A percentile compares a stretch with the other conserved stretches of the same genome.
Evolutionary conservation across 2,113 vertebrate species (phyloP).

Genomic region (Megaceryle torquata): DNA sequence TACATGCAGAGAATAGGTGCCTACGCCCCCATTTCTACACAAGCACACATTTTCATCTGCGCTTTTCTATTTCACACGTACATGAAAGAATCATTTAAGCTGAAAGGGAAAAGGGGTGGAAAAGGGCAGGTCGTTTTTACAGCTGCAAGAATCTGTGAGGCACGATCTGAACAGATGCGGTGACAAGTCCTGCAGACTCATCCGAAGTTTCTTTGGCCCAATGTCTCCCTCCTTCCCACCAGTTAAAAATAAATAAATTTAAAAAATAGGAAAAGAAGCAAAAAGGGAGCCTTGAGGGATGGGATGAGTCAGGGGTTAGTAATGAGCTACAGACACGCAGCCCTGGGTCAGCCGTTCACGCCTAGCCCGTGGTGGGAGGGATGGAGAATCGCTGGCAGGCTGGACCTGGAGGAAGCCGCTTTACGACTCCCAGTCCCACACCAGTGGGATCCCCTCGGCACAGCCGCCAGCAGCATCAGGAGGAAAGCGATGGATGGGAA

Average conservation of each 20-base stretch:
- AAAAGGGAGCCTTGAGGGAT: conserved; percentile 18
- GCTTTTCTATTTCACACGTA: neutral
- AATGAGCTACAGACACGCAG: conserved; percentile 40
- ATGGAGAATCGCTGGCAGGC: neutral
- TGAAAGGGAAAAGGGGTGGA: neutral
- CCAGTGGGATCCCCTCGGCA: accelerated
- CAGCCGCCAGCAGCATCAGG: accelerated
- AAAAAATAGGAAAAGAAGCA: conserved; percentile 21
- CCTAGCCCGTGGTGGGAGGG: neutral
- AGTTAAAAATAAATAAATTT: conserved; percentile 40
- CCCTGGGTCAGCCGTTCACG: conserved; percentile 6
- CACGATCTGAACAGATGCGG: neutral
- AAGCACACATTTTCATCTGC: neutral
- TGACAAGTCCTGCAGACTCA: neutral
- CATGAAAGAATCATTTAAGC: neutral
- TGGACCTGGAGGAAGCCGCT: neutral
- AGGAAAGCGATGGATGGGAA: neutral
- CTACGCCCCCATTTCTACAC: neutral
- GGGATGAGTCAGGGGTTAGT: conserved; percentile 48
- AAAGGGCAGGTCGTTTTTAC: neutral
- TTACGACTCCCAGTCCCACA: neutral
- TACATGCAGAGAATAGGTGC: neutral
- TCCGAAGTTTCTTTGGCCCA: neutral
- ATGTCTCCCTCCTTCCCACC: neutral
- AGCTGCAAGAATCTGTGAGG: neutral